Conservation (phyloP, 2,113 vertebrate genomes). For the Sturnus vulgaris region DNA sequence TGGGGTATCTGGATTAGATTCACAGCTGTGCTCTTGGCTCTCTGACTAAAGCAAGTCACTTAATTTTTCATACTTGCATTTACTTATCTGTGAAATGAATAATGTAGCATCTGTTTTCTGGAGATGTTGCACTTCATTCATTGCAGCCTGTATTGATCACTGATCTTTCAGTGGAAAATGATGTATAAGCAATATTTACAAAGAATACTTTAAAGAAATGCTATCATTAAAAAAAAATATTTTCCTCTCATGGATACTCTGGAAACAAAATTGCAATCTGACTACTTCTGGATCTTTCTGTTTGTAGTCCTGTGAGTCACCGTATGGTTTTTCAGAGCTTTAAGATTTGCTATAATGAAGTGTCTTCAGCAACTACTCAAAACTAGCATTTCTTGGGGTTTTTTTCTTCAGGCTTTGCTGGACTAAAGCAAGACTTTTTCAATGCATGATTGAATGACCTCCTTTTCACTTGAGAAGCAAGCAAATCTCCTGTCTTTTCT, state of each 20-base stretch:
- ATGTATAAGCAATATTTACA: background rate
- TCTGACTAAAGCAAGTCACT: slow-evolving; percentile 28
- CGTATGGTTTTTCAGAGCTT: background rate
- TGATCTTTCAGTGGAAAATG: background rate
- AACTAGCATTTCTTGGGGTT: background rate
- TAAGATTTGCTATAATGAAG: background rate
- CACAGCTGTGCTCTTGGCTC: slow-evolving; percentile 52
- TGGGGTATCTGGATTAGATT: slow-evolving; percentile 30
- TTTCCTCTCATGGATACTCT: background rate
- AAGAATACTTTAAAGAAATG: background rate
- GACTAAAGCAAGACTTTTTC: background rate
- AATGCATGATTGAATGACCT: background rate
- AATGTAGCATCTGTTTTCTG: slow-evolving; percentile 24
- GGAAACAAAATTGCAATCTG: slow-evolving; percentile 5
- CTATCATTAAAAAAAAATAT: background rate
- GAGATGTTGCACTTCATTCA: slow-evolving; percentile 4
- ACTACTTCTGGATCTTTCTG: background rate
- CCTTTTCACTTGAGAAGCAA: background rate
- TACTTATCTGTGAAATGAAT: slow-evolving; percentile 30
- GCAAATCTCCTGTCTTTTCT: background rate
- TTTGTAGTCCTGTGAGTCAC: slow-evolving; percentile 20
- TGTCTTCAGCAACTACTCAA: slow-evolving; percentile 51
- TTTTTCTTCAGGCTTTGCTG: background rate
- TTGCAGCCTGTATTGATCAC: background rate
- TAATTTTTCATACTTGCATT: slow-evolving; percentile 48